phyloP scores from a whole-genome alignment of 2,113 vertebrate genomes.

The Tachysurus fulvidraco region DNA sequence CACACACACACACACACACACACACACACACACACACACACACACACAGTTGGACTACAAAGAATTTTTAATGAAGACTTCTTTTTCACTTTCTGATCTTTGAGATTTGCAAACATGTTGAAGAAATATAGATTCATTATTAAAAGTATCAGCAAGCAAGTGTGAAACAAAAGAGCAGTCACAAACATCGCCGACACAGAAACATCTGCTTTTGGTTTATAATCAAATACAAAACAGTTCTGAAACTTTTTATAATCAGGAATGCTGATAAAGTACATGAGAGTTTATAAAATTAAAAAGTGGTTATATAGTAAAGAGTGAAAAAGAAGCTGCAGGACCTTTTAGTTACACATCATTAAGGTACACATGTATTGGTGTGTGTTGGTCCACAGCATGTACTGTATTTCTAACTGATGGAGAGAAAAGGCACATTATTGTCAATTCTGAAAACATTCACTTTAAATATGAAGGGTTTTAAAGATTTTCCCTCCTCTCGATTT shows the following conservation, averaged over 20 bases:
- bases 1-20: neutral
- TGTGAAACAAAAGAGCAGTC: neutral
- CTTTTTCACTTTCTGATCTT: neutral
- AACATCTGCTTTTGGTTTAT: neutral
- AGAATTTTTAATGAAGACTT: neutral
- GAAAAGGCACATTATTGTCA: conserved; percentile 84
- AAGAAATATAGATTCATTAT: neutral
- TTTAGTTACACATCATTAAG: neutral
- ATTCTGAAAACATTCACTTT: neutral
- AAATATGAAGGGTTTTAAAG: conserved; percentile 15
- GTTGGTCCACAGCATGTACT: conserved; percentile 28
- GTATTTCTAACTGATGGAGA: conserved; percentile 28
- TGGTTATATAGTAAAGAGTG: neutral
- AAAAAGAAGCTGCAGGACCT: conserved; percentile 42
- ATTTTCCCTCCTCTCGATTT: neutral
- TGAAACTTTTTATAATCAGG: neutral
- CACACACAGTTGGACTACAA: neutral
- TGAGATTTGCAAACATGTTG: neutral
- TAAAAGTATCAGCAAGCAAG: neutral
- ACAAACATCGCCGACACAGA: neutral
- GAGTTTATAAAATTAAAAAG: neutral
- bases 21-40: neutral
- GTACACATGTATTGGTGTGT: conserved; percentile 6
- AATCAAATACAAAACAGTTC: neutral
- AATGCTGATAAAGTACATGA: neutral